Conservation (phyloP, 2,888 invertebrate genomes). For the Neoitamus cyanurus region DNA sequence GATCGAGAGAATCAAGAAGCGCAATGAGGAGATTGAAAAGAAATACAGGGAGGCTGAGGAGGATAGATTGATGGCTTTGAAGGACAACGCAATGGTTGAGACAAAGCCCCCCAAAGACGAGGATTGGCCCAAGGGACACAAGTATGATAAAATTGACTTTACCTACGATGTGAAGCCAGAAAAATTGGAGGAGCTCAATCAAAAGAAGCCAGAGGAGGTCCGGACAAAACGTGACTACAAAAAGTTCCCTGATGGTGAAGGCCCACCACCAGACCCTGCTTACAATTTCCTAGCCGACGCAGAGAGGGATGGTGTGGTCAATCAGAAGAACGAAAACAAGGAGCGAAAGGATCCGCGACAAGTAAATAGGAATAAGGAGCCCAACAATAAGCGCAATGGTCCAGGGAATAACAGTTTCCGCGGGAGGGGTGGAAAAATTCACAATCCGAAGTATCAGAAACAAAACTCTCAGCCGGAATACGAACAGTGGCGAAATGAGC, state of each 20-base stretch:
- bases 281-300: conserved; percentile 67
- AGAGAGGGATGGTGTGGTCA: conserved; percentile 60
- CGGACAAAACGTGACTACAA: conserved; percentile 54
- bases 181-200: conserved; percentile 55
- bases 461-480: conserved; percentile 58
- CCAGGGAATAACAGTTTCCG: conserved; percentile 50
- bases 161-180: conserved; percentile 53
- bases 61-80: conserved; percentile 66
- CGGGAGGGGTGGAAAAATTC: conserved; percentile 46
- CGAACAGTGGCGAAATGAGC: conserved; percentile 66
- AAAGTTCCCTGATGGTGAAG: conserved; percentile 63
- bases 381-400: conserved; percentile 45
- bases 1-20: conserved; percentile 54
- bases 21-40: conserved; percentile 55
- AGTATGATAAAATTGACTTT: conserved; percentile 68
- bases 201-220: conserved; percentile 16
- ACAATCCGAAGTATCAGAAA: conserved; percentile 49
- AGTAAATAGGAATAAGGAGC: conserved; percentile 48
- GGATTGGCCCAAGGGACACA: conserved; percentile 67
- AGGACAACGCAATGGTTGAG: conserved; percentile 64
- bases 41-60: conserved; percentile 64
- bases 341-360: conserved; percentile 48
- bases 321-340: conserved; percentile 28
- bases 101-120: conserved; percentile 61
- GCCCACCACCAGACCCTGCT: conserved; percentile 67